Evolutionary conservation across 2,888 invertebrate species (phyloP), one percentile per base, ranked within the genome.

Genomic region (Acheta domesticus): DNA sequence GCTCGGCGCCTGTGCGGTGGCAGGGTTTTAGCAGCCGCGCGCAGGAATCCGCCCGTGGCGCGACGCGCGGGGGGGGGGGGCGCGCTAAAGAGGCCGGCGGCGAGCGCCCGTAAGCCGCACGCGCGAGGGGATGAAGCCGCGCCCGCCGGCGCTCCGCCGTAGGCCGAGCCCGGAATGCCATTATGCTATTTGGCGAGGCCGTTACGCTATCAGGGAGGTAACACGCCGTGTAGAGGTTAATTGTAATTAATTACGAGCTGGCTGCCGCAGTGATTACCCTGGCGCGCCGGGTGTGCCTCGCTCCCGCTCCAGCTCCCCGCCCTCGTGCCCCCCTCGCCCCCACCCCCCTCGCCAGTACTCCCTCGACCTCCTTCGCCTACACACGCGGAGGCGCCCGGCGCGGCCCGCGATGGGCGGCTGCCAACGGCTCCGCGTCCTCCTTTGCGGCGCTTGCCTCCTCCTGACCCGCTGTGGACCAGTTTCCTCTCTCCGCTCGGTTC

Each of bases 191-290:
- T 62, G 62, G 16, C 62, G 62, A 5, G 62, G 62, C 62, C 62
- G 62, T 62, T 62, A 62, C 62, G 62, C 62, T 62, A 62, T 62
- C 62, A 62, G 62, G 62, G 62, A 62, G 62, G 62, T 62, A 62
- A 62, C 62, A 62, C 62, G n/a, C 62, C 62, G 62, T 62, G 62
- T 62, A 62, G 62, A 62, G 62, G 62, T 62, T 62, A 62, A 62
- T 62, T 62, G 62, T 62, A n/a, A 62, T 14, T 62, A 62, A 62
- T 62, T 62, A 62, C 62, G 62, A 62, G 62, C 62, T 62, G 16
- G 62, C 62, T 62, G 62, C 62, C 62, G n/a, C n/a, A n/a, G 62
- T n/a, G 62, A 62, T 62, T 62, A 62, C 62, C 62, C 62, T 14
- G 62, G 62, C 62, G 62, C 62, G 62, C n/a, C 62, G 62, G 62